These are phyloP conservation scores for Harpegnathos saltator DNA, from an alignment of 1,140 invertebrate genomes.

Conservation along the genomic window DNA sequence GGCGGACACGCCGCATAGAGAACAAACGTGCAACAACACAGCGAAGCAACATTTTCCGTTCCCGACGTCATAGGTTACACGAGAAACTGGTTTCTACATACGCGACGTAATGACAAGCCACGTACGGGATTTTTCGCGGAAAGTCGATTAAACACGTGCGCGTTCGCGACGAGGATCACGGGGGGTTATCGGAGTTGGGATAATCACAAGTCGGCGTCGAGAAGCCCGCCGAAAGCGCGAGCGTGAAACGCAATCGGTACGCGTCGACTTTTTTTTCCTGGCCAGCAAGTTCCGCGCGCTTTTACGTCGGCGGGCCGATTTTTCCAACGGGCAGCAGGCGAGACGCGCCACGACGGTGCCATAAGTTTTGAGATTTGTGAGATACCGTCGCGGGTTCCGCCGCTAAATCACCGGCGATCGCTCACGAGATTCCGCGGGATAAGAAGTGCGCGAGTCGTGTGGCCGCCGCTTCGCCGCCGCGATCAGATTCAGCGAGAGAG, in stretches of 20 bases:
- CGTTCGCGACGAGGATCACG: no score
- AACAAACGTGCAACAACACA: conserved; percentile 20
- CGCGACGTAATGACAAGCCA: background rate
- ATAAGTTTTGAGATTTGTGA: conserved; percentile 72
- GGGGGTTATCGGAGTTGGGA: no score
- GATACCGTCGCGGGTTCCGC: conserved; percentile 58
- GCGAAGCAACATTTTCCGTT: conserved; percentile 1
- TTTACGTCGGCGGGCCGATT: conserved; percentile 45
- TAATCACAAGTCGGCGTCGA: background rate
- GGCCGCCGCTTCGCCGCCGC: conserved; percentile 17
- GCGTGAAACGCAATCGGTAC: background rate
- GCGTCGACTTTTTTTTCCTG: background rate
- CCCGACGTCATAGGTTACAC: background rate
- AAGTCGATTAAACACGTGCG: background rate
- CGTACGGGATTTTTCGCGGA: background rate
- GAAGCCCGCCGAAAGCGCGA: background rate
- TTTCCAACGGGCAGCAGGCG: conserved; percentile 49
- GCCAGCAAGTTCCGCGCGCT: conserved; percentile 7
- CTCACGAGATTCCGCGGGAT: conserved; percentile 69
- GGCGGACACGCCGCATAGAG: conserved; percentile 7
- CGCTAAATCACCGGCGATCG: conserved; percentile 73
- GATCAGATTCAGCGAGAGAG: no score
- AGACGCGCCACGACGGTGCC: conserved; percentile 58
- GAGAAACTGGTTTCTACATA: background rate
- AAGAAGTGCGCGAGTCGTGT: conserved; percentile 66